Percentiles rank a stretch among this genome's conserved stretches.
Evolutionary conservation across 2,888 invertebrate species (phyloP).

Genomic region (Apantesis nais): DNA sequence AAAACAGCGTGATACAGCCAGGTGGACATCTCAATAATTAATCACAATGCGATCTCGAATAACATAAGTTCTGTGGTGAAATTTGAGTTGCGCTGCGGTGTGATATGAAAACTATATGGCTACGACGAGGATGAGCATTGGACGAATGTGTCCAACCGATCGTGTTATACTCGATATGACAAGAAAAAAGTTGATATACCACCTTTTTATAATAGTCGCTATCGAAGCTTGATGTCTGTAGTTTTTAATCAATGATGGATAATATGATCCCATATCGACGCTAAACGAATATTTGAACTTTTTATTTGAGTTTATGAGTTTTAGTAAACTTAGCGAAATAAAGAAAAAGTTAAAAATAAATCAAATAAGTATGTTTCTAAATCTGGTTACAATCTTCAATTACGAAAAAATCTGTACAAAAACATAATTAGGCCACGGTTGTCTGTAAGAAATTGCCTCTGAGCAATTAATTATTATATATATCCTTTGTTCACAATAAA

Average conservation of each 20-base stretch:
- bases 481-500: too few species aligned
- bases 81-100: conserved; percentile 52
- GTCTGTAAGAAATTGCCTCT: too few species aligned
- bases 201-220: conserved; percentile 24
- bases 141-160: conserved; percentile 20
- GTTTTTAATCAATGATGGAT: not conserved
- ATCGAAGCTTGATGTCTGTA: not conserved
- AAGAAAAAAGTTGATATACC: conserved; percentile 7
- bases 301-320: too few species aligned
- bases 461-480: too few species aligned
- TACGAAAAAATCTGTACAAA: too few species aligned
- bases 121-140: conserved; percentile 33
- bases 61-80: conserved; percentile 50
- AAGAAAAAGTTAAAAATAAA: not conserved
- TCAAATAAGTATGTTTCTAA: not conserved
- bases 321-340: too few species aligned
- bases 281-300: not conserved
- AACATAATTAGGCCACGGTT: too few species aligned
- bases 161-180: conserved; percentile 27
- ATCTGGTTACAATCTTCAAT: too few species aligned
- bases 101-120: conserved; percentile 50
- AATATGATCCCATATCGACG: not conserved
- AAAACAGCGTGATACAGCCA: conserved; percentile 13
- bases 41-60: conserved; percentile 31
- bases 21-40: conserved; percentile 24